These are phyloP conservation scores for Leptodactylus fuscus DNA, from an alignment of 2,113 vertebrate species.

Conservation along the genomic window DNA sequence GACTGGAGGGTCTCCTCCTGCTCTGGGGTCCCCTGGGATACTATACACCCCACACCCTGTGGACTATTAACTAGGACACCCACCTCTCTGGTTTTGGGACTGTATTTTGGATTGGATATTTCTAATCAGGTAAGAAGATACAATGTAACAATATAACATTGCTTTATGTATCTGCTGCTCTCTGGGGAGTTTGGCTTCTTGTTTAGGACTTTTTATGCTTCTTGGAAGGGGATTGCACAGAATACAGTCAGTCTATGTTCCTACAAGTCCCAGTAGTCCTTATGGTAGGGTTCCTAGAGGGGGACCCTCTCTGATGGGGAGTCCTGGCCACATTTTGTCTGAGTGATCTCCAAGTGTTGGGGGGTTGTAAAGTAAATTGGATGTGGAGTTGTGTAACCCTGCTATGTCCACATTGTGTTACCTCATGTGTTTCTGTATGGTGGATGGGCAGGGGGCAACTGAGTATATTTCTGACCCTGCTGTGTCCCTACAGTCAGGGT, in stretches of 20 bases:
- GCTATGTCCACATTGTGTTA: not conserved
- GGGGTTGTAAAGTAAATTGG: not conserved
- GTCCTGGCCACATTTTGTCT: not conserved
- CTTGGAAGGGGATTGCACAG: no score
- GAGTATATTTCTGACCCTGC: not conserved
- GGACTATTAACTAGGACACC: not conserved
- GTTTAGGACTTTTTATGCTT: no score
- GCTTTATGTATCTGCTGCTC: no score
- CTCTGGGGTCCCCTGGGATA: constrained; percentile 34
- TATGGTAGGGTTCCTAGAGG: no score
- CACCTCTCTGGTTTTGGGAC: not conserved
- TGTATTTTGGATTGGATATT: not conserved
- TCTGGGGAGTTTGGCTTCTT: no score
- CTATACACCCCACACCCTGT: not conserved
- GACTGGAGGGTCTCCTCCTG: constrained; percentile 4
- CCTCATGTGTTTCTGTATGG: not conserved
- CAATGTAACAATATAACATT: no score
- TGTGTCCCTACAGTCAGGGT: no score
- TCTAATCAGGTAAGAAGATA: constrained; percentile 18
- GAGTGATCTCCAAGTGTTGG: not conserved
- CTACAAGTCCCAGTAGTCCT: no score
- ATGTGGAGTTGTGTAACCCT: not conserved
- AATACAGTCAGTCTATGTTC: no score
- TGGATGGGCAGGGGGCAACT: not conserved
- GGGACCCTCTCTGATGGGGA: no score